phyloP scores from a whole-genome alignment of 2,888 invertebrate species.

The Pegoplata infirma region DNA sequence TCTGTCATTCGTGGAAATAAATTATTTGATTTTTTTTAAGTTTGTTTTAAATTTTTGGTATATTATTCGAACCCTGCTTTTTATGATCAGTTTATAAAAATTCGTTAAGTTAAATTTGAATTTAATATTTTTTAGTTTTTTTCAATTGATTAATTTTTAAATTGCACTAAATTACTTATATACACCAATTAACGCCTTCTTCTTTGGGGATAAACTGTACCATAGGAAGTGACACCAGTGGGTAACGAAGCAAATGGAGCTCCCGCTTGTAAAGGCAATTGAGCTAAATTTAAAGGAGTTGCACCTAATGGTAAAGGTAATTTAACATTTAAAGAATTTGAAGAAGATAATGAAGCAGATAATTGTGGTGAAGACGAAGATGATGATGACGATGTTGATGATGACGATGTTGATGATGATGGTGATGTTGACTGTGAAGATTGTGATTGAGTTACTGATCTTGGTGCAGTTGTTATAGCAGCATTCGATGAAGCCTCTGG shows the following conservation, averaged over 20 bases:
- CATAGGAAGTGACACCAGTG: slow-evolving; percentile 71
- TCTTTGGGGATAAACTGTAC: slow-evolving; percentile 71
- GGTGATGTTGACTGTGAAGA: not conserved
- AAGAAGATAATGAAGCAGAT: slow-evolving; percentile 13
- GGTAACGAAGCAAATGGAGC: slow-evolving; percentile 71
- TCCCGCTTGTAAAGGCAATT: slow-evolving; percentile 72
- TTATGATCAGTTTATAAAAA: not conserved
- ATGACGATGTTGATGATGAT: not conserved
- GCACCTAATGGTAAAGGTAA: slow-evolving; percentile 72
- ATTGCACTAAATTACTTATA: slow-evolving; percentile 44
- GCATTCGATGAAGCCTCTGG: slow-evolving; percentile 1
- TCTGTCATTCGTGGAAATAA: no score
- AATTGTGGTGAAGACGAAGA: not conserved
- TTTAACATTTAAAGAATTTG: slow-evolving; percentile 69
- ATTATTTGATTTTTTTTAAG: no score
- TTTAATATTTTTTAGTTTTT: no score
- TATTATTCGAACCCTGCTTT: slow-evolving; percentile 34
- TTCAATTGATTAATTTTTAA: slow-evolving; percentile 10
- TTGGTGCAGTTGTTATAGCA: not conserved
- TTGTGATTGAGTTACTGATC: not conserved
- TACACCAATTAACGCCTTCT: slow-evolving; percentile 30
- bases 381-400: not conserved
- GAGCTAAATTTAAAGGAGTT: slow-evolving; percentile 70
- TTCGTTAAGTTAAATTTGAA: not conserved
- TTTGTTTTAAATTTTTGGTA: not conserved